These are phyloP conservation scores for Anoplophora glabripennis DNA, from an alignment of 1,140 invertebrate species.

Conservation along the genomic window DNA sequence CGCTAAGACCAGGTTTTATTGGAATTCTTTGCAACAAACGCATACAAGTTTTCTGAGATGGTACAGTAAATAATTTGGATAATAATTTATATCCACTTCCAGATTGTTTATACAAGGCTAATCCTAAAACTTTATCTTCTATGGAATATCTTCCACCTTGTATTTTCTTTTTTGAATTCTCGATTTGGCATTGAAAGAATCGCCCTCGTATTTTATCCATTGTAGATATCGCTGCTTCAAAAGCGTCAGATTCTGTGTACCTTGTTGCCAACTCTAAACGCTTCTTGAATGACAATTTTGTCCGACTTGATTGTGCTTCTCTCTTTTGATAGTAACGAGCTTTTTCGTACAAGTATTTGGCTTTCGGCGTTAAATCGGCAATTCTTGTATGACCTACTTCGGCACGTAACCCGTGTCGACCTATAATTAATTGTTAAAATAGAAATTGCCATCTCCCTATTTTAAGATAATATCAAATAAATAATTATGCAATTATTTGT, in stretches of 20 bases:
- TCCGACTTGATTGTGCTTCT: no score
- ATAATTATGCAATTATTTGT: no score
- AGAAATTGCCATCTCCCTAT: no score
- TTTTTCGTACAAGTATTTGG: no score
- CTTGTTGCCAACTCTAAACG: no score
- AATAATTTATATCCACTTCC: constrained; percentile 20
- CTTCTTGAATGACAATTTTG: no score
- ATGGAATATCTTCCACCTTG: constrained; percentile 15
- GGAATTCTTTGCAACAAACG: constrained; percentile 16
- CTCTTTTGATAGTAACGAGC: no score
- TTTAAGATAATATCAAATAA: no score
- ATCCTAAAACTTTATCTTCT: constrained; percentile 22
- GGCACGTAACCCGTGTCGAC: no score
- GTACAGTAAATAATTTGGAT: constrained; percentile 23
- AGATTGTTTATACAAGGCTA: constrained; percentile 25
- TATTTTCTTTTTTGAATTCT: constrained; percentile 18
- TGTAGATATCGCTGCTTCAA: constrained; percentile 5
- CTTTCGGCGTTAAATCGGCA: no score
- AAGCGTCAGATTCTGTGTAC: background rate
- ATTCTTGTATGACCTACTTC: no score
- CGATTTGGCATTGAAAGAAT: constrained; percentile 19
- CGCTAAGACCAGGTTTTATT: constrained; percentile 16
- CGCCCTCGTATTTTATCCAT: constrained; percentile 13
- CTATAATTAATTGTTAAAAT: no score
- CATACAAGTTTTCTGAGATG: constrained; percentile 16